A percentile compares a stretch with the other conserved stretches of the same genome.
Conservation (phyloP, 2,797 vertebrate species). For the Chaenodraco wilsoni region DNA sequence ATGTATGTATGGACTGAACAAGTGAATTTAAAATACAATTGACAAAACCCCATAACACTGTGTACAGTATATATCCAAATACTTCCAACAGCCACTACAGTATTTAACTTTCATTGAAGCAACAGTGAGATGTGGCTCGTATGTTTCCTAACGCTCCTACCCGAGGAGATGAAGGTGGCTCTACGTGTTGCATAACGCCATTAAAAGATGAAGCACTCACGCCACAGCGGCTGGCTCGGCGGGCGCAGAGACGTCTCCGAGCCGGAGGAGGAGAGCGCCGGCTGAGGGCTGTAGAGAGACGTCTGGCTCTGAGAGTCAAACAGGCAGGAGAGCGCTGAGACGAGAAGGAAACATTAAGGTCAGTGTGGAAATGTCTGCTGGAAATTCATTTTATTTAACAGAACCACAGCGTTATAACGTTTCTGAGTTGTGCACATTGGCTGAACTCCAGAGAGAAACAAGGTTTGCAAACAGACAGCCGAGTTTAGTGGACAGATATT, state of each 20-base stretch:
- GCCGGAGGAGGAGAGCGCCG: constrained; percentile 82
- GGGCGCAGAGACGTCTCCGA: constrained; percentile 81
- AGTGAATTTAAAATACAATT: no score
- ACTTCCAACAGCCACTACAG: neutral
- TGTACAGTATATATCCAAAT: neutral
- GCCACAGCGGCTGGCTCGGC: constrained; percentile 87
- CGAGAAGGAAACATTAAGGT: neutral
- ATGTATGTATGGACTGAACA: no score
- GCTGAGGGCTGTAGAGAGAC: constrained; percentile 86
- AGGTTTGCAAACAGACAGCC: neutral
- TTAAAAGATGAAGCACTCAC: constrained; percentile 83
- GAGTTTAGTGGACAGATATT: neutral
- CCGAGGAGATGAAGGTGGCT: neutral
- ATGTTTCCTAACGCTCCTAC: neutral
- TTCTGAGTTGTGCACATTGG: neutral
- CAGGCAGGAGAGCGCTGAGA: constrained; percentile 83
- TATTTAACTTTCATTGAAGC: neutral
- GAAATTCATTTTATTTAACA: neutral
- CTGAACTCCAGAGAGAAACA: neutral
- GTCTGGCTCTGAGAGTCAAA: constrained; percentile 90
- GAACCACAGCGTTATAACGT: neutral
- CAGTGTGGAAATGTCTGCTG: neutral
- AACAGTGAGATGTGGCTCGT: no score
- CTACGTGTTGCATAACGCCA: neutral
- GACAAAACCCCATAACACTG: no score